Conservation (phyloP, 2,797 vertebrate genomes). For the Alfaro cultratus region DNA sequence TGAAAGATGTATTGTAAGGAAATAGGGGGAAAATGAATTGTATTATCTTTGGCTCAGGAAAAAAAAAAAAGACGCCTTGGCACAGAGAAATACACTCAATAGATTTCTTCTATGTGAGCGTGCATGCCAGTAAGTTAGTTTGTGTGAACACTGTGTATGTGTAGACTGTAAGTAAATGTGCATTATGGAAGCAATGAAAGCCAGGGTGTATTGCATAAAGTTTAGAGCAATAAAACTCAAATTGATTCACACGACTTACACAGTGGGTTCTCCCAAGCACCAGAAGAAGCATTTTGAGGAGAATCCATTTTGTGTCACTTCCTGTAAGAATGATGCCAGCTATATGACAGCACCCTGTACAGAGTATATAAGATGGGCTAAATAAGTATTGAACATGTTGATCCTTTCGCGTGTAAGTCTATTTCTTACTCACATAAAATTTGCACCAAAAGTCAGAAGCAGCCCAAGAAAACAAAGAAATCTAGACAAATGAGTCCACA, state of each 20-base stretch:
- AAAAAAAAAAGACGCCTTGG: slow-evolving; percentile 77
- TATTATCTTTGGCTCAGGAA: slow-evolving; percentile 91
- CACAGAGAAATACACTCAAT: slow-evolving; percentile 93
- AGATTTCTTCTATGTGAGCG: slow-evolving; percentile 72
- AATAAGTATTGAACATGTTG: not conserved
- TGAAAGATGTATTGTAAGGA: slow-evolving; percentile 99
- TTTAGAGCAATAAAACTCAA: slow-evolving; percentile 84
- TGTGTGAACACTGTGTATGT: slow-evolving; percentile 54
- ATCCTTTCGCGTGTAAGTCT: not conserved
- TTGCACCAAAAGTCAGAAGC: not conserved
- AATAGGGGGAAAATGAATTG: slow-evolving; percentile 98
- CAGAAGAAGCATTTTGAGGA: slow-evolving; percentile 55
- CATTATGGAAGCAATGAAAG: slow-evolving; percentile 81
- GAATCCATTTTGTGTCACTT: slow-evolving; percentile 69
- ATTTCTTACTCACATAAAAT: not conserved
- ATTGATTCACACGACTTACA: slow-evolving; percentile 83
- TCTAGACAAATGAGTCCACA: not conserved
- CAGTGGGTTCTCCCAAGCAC: slow-evolving; percentile 59
- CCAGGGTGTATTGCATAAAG: slow-evolving; percentile 83
- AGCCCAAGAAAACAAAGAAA: not conserved
- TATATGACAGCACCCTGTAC: slow-evolving; percentile 25
- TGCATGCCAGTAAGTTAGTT: slow-evolving; percentile 30
- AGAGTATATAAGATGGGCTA: slow-evolving; percentile 20
- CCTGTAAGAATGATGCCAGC: slow-evolving; percentile 62
- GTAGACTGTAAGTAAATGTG: slow-evolving; percentile 82